phyloP scores from a whole-genome alignment of 2,113 vertebrate genomes.

The Myanophis thanlyinensis region DNA sequence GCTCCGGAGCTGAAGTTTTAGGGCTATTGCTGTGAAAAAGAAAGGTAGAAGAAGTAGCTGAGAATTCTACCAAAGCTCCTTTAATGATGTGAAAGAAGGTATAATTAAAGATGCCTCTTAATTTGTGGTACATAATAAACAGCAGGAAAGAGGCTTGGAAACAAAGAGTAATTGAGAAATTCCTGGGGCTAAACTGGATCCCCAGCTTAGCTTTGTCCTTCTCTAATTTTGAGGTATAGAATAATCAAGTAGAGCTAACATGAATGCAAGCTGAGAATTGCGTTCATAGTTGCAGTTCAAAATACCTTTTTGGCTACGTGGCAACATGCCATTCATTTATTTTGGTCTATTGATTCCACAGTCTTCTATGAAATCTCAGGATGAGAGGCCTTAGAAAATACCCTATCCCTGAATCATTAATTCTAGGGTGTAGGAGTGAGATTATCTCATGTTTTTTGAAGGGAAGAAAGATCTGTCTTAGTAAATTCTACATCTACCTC shows the following conservation, averaged over 20 bases:
- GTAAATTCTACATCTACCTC: not conserved
- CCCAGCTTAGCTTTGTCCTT: not conserved
- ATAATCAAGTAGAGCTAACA: not conserved
- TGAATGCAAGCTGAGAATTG: not conserved
- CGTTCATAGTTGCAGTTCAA: not conserved
- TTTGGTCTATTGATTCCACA: not conserved
- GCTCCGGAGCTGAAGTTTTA: not conserved
- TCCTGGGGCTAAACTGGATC: not conserved
- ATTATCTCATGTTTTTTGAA: not conserved
- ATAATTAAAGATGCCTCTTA: not conserved
- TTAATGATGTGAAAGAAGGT: not conserved
- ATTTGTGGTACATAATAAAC: not conserved
- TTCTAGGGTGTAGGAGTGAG: not conserved
- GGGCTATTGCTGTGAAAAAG: not conserved
- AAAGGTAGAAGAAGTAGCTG: not conserved
- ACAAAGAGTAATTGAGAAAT: not conserved
- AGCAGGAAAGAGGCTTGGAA: not conserved
- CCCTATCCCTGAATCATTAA: not conserved
- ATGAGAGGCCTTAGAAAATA: not conserved
- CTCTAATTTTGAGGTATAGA: not conserved
- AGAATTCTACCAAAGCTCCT: not conserved
- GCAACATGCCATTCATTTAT: not conserved
- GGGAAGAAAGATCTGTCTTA: not conserved
- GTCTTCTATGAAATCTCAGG: not conserved
- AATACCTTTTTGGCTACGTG: not conserved